These are phyloP conservation scores for Cabera pusaria DNA, from an alignment of 2,888 invertebrate genomes.

Conservation along the genomic window DNA sequence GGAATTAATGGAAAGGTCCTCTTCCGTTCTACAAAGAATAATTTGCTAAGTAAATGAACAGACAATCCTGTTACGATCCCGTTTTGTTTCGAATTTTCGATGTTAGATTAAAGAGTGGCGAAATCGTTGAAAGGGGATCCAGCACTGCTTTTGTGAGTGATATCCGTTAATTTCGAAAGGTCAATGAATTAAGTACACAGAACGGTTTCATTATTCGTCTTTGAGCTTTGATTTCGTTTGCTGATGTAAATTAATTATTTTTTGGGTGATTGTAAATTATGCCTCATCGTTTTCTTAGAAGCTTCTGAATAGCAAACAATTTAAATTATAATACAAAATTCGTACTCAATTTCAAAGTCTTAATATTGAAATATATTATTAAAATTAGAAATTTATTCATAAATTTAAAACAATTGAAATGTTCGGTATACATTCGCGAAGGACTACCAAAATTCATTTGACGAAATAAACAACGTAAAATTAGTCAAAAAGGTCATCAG, in stretches of 20 bases:
- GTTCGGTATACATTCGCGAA: too few relatives aligned
- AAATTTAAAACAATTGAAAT: too few relatives aligned
- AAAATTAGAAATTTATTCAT: too few relatives aligned
- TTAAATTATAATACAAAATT: too few relatives aligned
- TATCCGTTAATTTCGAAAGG: constrained; percentile 76
- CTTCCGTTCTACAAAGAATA: constrained; percentile 82
- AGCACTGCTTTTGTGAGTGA: constrained; percentile 69
- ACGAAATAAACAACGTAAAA: too few relatives aligned
- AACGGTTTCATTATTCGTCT: constrained; percentile 68
- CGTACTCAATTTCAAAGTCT: too few relatives aligned
- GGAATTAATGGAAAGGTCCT: constrained; percentile 81
- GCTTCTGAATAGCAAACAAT: too few relatives aligned
- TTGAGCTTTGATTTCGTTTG: constrained; percentile 55
- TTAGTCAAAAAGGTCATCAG: too few relatives aligned
- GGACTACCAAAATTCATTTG: too few relatives aligned
- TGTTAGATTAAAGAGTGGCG: constrained; percentile 78
- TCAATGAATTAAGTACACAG: constrained; percentile 74
- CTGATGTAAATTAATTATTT: constrained; percentile 30
- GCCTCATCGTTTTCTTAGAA: too few relatives aligned
- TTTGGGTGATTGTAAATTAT: too few relatives aligned
- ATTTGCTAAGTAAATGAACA: constrained; percentile 83
- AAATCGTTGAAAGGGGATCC: constrained; percentile 64
- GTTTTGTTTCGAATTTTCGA: constrained; percentile 78
- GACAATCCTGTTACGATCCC: constrained; percentile 78
- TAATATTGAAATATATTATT: too few relatives aligned